These are phyloP conservation scores for Tympanuchus pallidicinctus DNA, from an alignment of 2,113 vertebrate genomes.

Conservation along the genomic window DNA sequence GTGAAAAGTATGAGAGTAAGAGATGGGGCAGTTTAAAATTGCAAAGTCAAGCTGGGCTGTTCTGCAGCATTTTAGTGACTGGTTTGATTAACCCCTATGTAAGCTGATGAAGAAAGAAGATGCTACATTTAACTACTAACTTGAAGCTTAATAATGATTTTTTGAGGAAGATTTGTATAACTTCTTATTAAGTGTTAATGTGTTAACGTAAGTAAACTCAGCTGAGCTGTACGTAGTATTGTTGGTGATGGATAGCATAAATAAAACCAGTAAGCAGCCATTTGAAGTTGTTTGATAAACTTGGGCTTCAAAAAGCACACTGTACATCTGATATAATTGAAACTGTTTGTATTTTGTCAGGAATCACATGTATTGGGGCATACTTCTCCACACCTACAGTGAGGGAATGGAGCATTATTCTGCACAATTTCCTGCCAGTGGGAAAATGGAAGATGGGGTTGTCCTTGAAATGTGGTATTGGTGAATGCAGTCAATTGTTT, in stretches of 20 bases:
- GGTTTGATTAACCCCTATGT: not conserved
- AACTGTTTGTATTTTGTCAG: not conserved
- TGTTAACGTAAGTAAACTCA: not conserved
- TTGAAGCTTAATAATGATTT: not conserved
- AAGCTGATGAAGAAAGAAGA: not conserved
- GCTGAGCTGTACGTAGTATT: not conserved
- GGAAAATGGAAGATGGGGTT: not conserved
- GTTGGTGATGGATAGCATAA: not conserved
- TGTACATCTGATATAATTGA: not conserved
- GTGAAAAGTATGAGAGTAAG: not conserved
- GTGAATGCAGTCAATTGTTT: not conserved
- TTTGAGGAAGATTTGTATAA: not conserved
- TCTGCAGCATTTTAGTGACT: not conserved
- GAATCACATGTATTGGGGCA: not conserved
- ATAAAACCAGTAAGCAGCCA: not conserved
- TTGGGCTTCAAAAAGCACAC: not conserved
- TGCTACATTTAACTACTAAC: not conserved
- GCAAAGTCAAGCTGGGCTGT: not conserved
- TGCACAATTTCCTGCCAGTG: not conserved
- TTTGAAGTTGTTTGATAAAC: not conserved
- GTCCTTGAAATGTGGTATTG: not conserved
- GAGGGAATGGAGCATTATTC: not conserved
- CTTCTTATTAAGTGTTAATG: not conserved
- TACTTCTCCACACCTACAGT: not conserved
- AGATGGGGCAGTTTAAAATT: not conserved